Percentiles rank a stretch among this genome's conserved stretches.
Evolutionary conservation across 2,113 vertebrate species (phyloP).

Genomic region (Epinephelus lanceolatus): DNA sequence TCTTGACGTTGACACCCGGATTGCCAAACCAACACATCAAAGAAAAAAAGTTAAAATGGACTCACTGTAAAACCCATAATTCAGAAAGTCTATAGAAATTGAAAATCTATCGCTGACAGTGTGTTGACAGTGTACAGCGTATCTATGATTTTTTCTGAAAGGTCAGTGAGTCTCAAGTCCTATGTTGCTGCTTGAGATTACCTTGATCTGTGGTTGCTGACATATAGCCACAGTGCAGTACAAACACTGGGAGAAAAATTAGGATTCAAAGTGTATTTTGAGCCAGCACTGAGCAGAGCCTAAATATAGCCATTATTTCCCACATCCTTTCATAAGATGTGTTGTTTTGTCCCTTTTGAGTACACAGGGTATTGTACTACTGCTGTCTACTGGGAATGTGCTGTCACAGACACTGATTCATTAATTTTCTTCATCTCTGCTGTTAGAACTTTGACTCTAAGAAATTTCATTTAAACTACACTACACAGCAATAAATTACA

Average conservation of each 20-base stretch:
- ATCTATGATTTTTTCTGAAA: slow-evolving; percentile 7
- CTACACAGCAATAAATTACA: background rate
- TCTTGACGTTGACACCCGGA: slow-evolving; percentile 21
- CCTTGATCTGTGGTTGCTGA: slow-evolving; percentile 20
- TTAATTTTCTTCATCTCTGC: slow-evolving; percentile 2
- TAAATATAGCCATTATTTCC: slow-evolving; percentile 16
- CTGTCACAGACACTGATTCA: background rate
- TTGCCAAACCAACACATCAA: slow-evolving; percentile 32
- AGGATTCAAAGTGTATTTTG: slow-evolving; percentile 10
- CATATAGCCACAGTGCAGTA: slow-evolving; percentile 1
- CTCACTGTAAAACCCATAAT: slow-evolving; percentile 15
- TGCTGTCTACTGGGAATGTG: background rate
- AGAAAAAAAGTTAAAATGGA: slow-evolving; percentile 25
- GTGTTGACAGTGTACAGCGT: background rate
- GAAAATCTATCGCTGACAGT: slow-evolving; percentile 16
- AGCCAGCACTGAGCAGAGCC: background rate
- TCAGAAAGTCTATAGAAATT: slow-evolving; percentile 13
- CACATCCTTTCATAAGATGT: background rate
- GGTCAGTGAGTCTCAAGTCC: slow-evolving; percentile 15
- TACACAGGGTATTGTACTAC: background rate
- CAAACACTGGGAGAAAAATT: slow-evolving; percentile 4
- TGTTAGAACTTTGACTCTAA: background rate
- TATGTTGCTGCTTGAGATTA: slow-evolving; percentile 18
- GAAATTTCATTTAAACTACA: too few relatives aligned
- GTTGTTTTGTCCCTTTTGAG: slow-evolving; percentile 10